Base-by-base conservation (phyloP, 2,797 vertebrate species). In the Echiichthys vipera region DNA sequence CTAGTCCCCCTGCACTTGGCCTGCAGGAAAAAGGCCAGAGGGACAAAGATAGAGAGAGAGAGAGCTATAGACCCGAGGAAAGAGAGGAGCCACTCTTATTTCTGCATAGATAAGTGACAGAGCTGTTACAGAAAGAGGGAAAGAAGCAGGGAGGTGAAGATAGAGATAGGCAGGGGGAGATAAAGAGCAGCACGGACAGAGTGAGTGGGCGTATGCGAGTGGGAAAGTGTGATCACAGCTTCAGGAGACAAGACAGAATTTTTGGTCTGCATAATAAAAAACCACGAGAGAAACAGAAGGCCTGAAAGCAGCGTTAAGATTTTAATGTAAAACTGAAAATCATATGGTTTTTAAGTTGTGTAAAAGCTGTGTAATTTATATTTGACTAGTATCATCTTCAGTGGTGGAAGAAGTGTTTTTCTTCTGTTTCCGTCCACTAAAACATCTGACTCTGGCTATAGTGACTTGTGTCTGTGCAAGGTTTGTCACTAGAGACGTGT, bases 221-320 rank as follows among this genome's bases (percentile, higher is more conserved):
- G 89, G 85, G 87, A 88, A 86, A 80, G 86, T 92, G 89, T 92
- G 88, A 91, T 92, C 85, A 57, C 90, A 81, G 89, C 83, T 91
- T 84, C 43, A 42, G 69, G 76, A 92, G 78, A 71, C 74, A 81
- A 86, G 88, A 73, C 81, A 77, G 70, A 76, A 83, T 80, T 85
- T 84, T 80, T 47, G 42, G 66, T 81, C 55, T 36, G 66, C 45
- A 73, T 68, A 57, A 84, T 74, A 61, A 80, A 71, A 86, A 72
- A 71, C 27, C 62, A 65, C 49, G 14, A 53, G 64, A 69, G 66
- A 71, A 80, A 65, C 70, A 81, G 55, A 71, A 46, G 63, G 57
- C 22, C 22, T 77, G 27, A 42, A 58, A 57, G 50, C 53, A 25
- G 49, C 39, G 13, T 46, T 63, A 40, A 69, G 47, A 58, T 40